phyloP scores from a whole-genome alignment of 2,797 vertebrate species.

The Malurus splendens region DNA sequence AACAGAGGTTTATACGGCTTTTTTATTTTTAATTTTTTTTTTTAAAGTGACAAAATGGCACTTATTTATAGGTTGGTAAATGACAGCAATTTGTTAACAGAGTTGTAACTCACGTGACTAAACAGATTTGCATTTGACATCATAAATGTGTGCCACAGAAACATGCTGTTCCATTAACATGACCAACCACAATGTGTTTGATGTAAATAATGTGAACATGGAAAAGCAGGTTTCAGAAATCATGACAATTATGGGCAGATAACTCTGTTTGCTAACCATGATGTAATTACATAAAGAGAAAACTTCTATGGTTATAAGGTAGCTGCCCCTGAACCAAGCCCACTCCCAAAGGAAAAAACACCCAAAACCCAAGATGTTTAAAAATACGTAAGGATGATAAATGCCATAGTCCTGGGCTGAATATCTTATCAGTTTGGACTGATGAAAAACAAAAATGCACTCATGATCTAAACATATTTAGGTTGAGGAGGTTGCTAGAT shows the following conservation, averaged over 20 bases:
- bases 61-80: background rate
- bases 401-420: background rate
- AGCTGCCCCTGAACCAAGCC: background rate
- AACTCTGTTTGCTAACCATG: background rate
- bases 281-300: background rate
- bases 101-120: background rate
- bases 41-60: background rate
- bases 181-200: background rate
- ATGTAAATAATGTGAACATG: background rate
- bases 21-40: background rate
- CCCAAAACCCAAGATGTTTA: background rate
- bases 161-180: background rate
- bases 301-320: background rate
- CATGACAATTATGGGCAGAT: background rate
- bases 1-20: constrained; percentile 41
- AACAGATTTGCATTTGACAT: background rate
- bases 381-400: background rate
- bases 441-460: background rate
- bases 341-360: background rate
- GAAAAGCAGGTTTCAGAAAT: background rate
- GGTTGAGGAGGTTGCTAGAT: background rate
- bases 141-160: background rate
- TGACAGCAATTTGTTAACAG: background rate
- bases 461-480: background rate
- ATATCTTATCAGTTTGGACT: background rate